A percentile compares a stretch with the other conserved stretches of the same genome.
phyloP scores from a whole-genome alignment of 1,140 invertebrate species.

The Acromyrmex echinatior region DNA sequence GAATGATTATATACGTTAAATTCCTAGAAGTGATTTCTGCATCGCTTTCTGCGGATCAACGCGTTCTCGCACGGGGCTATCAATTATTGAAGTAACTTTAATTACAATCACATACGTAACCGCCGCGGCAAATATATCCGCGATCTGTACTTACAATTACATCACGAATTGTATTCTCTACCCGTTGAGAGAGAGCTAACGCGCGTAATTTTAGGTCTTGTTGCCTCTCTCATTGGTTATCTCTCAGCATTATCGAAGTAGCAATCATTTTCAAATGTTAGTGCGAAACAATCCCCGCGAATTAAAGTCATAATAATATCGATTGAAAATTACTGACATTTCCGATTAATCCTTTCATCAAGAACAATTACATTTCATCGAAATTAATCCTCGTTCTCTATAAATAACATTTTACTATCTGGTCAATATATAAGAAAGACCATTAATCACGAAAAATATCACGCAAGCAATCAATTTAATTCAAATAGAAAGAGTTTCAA shows the following conservation, averaged over 20 bases:
- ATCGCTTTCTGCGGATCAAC: constrained; percentile 44
- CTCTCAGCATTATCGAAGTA: constrained; percentile 52
- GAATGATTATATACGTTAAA: constrained; percentile 35
- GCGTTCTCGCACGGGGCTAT: constrained; percentile 42
- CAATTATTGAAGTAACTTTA: constrained; percentile 65
- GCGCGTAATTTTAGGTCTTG: constrained; percentile 51
- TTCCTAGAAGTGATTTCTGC: constrained; percentile 54
- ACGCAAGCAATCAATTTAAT: neutral
- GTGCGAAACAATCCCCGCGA: constrained; percentile 14
- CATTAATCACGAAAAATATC: neutral
- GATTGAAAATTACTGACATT: constrained; percentile 42
- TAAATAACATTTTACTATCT: neutral
- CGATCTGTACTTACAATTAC: constrained; percentile 55
- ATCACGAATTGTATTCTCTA: constrained; percentile 49
- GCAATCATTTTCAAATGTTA: constrained; percentile 51
- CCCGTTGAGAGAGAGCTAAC: constrained; percentile 48
- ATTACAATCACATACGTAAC: constrained; percentile 53
- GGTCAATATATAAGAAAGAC: neutral
- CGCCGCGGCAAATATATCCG: constrained; percentile 53
- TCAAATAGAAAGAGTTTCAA: neutral
- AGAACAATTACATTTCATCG: constrained; percentile 10
- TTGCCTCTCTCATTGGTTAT: constrained; percentile 53
- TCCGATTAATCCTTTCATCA: constrained; percentile 25
- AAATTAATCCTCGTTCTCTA: constrained; percentile 12
- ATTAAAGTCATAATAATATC: constrained; percentile 50